These are phyloP conservation scores for Villa cingulata DNA, from an alignment of 2,888 invertebrate genomes.

Conservation along the genomic window DNA sequence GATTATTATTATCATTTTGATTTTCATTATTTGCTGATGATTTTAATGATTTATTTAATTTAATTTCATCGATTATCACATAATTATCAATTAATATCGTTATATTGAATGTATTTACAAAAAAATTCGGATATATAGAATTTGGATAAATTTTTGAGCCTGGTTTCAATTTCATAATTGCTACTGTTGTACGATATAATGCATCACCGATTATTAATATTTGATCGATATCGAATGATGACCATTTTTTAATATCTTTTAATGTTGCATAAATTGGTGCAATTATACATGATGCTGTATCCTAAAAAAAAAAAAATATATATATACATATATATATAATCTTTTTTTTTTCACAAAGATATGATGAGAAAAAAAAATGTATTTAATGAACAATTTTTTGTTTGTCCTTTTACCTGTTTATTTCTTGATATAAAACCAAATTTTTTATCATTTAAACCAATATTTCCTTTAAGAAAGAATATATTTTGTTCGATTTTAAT, in stretches of 20 bases:
- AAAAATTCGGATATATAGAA: constrained; percentile 16
- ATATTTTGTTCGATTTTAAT: neutral
- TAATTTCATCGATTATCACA: constrained; percentile 3
- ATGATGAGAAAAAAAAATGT: neutral
- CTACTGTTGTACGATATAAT: constrained; percentile 12
- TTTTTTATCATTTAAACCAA: neutral
- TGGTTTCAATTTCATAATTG: constrained; percentile 9
- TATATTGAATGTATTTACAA: constrained; percentile 11
- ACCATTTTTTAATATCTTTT: constrained; percentile 8
- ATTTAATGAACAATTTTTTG: neutral
- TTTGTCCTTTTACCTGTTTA: constrained; percentile 4
- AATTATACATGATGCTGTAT: constrained; percentile 15
- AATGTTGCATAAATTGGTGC: constrained; percentile 12
- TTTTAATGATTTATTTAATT: neutral
- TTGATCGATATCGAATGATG: constrained; percentile 9
- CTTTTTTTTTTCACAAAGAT: neutral
- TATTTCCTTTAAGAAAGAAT: neutral
- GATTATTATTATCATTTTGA: neutral
- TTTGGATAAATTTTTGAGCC: constrained; percentile 13
- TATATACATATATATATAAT: neutral
- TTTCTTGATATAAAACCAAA: constrained; percentile 5
- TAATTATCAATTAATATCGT: constrained; percentile 13
- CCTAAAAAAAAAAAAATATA: constrained; percentile 9
- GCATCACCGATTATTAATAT: constrained; percentile 14
- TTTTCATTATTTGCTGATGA: neutral